A percentile compares a stretch with the other conserved stretches of the same genome.
Conservation (phyloP, 2,113 vertebrate species). For the Gnathonemus longibarbis region DNA sequence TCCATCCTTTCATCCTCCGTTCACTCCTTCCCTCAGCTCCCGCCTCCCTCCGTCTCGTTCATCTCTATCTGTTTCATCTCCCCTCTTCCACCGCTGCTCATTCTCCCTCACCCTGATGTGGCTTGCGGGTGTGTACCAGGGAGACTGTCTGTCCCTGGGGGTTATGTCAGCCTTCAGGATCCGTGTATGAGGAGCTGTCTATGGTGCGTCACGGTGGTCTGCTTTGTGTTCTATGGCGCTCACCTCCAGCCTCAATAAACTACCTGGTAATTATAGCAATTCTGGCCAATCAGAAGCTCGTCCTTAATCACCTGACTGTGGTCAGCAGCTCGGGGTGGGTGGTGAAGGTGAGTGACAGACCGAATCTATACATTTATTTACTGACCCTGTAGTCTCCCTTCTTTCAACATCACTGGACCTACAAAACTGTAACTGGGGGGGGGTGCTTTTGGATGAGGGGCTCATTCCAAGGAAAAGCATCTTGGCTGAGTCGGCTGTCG, state of each 20-base stretch:
- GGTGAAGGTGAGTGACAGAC: not conserved
- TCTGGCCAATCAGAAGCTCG: not conserved
- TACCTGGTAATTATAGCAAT: not conserved
- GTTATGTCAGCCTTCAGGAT: not conserved
- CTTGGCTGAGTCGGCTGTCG: not conserved
- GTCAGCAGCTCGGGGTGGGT: not conserved
- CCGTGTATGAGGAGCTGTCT: not conserved
- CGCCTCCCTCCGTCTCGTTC: not conserved
- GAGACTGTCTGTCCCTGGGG: not conserved
- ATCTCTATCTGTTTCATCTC: not conserved
- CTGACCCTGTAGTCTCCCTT: not conserved
- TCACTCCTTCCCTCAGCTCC: not conserved
- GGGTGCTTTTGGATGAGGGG: not conserved
- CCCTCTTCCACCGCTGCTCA: not conserved
- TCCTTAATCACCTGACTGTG: not conserved
- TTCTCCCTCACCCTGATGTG: not conserved
- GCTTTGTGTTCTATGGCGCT: not conserved
- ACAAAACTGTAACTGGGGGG: not conserved
- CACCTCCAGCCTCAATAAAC: not conserved
- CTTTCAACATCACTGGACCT: not conserved
- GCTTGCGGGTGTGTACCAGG: not conserved
- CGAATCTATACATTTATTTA: not conserved
- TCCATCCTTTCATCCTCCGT: not conserved
- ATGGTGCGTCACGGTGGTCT: not conserved
- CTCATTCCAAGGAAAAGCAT: not conserved